phyloP scores from a whole-genome alignment of 1,140 invertebrate genomes.

The Eumeta japonica region DNA sequence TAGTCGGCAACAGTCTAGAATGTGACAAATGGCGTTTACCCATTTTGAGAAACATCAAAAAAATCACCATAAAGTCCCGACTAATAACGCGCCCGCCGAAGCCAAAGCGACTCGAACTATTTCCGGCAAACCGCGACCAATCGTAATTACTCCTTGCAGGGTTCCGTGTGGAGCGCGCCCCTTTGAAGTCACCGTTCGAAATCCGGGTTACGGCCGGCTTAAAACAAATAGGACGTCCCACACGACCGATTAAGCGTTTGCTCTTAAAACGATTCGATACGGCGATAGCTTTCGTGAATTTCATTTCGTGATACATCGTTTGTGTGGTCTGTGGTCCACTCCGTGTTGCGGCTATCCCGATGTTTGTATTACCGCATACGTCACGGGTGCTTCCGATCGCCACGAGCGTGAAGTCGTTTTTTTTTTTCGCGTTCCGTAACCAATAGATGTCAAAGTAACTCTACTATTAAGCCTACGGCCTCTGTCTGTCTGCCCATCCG shows the following conservation, averaged over 20 bases:
- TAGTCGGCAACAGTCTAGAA: too few relatives aligned
- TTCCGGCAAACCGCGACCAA: constrained; percentile 51
- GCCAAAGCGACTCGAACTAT: constrained; percentile 50
- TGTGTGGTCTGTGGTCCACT: constrained; percentile 53
- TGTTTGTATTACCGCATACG: too few relatives aligned
- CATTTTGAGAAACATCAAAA: too few relatives aligned
- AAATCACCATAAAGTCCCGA: constrained; percentile 30
- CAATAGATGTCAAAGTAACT: too few relatives aligned
- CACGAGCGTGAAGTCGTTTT: too few relatives aligned
- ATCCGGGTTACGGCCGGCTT: constrained; percentile 45
- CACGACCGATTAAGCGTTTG: constrained; percentile 46
- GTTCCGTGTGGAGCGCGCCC: constrained; percentile 36
- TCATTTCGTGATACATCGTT: constrained; percentile 23
- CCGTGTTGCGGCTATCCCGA: too few relatives aligned
- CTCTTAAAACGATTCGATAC: constrained; percentile 48
- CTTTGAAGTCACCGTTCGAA: constrained; percentile 54
- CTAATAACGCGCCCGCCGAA: too few relatives aligned
- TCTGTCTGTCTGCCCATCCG: too few relatives aligned
- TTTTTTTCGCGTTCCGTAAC: too few relatives aligned
- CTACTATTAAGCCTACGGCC: too few relatives aligned
- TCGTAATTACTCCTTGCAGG: constrained; percentile 52
- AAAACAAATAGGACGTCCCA: constrained; percentile 53
- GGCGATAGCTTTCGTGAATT: constrained; percentile 44
- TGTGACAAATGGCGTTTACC: too few relatives aligned
- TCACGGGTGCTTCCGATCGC: too few relatives aligned